Base-by-base conservation (phyloP, 92 coral and sea anemone species). In the Parazoanthus darwini region DNA sequence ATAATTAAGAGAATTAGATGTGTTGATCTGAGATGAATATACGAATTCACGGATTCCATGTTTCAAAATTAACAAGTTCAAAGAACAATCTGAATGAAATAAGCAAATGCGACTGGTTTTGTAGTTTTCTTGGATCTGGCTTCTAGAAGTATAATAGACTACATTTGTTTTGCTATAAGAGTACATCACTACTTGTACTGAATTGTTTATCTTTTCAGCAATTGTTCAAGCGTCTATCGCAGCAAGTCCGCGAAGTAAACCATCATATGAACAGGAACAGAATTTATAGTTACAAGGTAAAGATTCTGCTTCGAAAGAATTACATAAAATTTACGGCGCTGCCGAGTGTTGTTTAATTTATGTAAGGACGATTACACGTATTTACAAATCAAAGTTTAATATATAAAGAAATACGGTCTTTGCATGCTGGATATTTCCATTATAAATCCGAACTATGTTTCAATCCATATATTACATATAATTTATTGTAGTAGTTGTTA, bases 241-340 rank as follows among this genome's bases (percentile, higher is more conserved):
- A 93, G 74, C 99, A 97, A 94, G 98, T 97, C n/a, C 91, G 90
- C 58, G 99, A 97, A 68, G 98, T 97, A 13, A 96, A 97, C 79
- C 93, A 97, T 78, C 91, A 96, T n/a, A 89, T 95, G 94, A 91
- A 92, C 88, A 88, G 85, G 77, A 86, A 91, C 39, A 90, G 91
- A 86, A 89, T 59, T 42, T 92, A 88, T 85, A 95, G 93, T 88
- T 93, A 91, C 78, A 95, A 95, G 98, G 98, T 94, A 92, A 76
- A n/a, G 22, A 9, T 48, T 48, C 5, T n/a, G 15, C 50, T 44
- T 44, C 7, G 50, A 44, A 44, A 48, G 51, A 7, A 39, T 39
- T 2, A 39, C 42, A 48, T 48, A 48, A 7, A 14, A 2, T 74
- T 74, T 54, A 13, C 59, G 3, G 59, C 14, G 1, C 59, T 14